Percentiles rank a stretch among this genome's conserved stretches.
These are phyloP conservation scores for Danaus melanippus DNA, from an alignment of 1,140 invertebrate genomes.

Conservation along the genomic window DNA sequence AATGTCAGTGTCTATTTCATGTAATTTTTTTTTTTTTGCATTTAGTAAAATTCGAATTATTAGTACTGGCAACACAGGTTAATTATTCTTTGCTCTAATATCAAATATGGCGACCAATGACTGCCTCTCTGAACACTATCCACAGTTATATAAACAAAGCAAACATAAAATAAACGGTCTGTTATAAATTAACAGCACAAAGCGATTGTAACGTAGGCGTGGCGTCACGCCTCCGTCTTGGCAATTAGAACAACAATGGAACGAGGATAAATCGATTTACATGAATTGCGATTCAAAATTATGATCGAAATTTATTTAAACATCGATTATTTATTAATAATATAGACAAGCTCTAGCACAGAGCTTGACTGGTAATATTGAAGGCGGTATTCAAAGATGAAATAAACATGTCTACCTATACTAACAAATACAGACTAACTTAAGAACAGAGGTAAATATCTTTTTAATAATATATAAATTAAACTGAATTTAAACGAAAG, in stretches of 20 bases:
- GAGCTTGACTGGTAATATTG: too few relatives aligned
- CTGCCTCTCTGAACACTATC: background rate
- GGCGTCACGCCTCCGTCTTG: constrained; percentile 44
- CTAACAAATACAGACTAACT: too few relatives aligned
- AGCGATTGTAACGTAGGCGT: constrained; percentile 41
- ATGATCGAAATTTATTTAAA: constrained; percentile 23
- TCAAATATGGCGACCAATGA: constrained; percentile 1
- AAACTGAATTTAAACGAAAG: too few relatives aligned
- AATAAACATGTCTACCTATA: too few relatives aligned
- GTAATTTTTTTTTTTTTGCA: too few relatives aligned
- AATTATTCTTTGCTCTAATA: constrained; percentile 1
- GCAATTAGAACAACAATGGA: constrained; percentile 50
- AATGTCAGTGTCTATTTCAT: too few relatives aligned
- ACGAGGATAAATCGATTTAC: constrained; percentile 40
- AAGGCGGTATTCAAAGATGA: too few relatives aligned
- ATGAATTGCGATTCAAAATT: constrained; percentile 33
- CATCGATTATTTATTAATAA: constrained; percentile 7
- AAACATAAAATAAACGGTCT: constrained; percentile 32
- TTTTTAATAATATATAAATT: too few relatives aligned
- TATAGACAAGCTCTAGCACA: too few relatives aligned
- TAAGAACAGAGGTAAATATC: too few relatives aligned
- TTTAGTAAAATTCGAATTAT: background rate
- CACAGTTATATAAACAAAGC: constrained; percentile 31
- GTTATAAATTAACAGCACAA: constrained; percentile 37
- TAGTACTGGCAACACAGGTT: background rate